Evolutionary conservation across 2,888 invertebrate species (phyloP).

Genomic region (Aromia moschata): DNA sequence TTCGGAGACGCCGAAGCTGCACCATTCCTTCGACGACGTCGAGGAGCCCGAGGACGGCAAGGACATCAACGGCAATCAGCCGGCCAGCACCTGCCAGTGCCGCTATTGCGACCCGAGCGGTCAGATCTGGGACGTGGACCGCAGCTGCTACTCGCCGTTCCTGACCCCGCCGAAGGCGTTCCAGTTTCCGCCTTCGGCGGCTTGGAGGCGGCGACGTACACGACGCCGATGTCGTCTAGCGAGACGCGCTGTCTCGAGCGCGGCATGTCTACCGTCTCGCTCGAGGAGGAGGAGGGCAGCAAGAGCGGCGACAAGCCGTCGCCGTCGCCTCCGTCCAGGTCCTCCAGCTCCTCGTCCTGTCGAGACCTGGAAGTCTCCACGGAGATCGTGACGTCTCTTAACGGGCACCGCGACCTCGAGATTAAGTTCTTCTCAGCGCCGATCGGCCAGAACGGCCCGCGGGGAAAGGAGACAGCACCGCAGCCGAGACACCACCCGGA

Average conservation of each 20-base stretch:
- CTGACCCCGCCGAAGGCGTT: conserved; percentile 60
- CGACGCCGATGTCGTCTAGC: conserved; percentile 31
- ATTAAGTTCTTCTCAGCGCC: conserved; percentile 77
- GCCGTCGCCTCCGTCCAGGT: conserved; percentile 47
- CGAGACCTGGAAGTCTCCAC: conserved; percentile 76
- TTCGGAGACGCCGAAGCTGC: conserved; percentile 59
- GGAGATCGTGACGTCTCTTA: conserved; percentile 80
- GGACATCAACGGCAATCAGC: conserved; percentile 58
- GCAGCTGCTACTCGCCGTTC: conserved; percentile 67
- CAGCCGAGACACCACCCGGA: conserved; percentile 3
- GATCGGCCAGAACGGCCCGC: conserved; percentile 37
- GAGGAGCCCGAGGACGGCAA: conserved; percentile 55
- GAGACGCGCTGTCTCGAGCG: conserved; percentile 40
- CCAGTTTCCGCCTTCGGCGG: conserved; percentile 43
- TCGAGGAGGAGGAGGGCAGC: conserved; percentile 54
- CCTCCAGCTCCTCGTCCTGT: conserved; percentile 46
- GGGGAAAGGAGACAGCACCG: conserved; percentile 14
- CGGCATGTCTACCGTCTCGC: conserved; percentile 49
- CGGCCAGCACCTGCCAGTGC: conserved; percentile 72
- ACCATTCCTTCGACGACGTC: conserved; percentile 62
- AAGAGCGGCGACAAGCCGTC: too few species aligned
- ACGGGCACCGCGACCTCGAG: conserved; percentile 81
- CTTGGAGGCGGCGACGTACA: conserved; percentile 20
- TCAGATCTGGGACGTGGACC: conserved; percentile 79
- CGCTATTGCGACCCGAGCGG: conserved; percentile 80